Evolutionary conservation across 2,113 vertebrate species (phyloP), one percentile per base, ranked within the genome.

Genomic region (Macrotis lagotis): DNA sequence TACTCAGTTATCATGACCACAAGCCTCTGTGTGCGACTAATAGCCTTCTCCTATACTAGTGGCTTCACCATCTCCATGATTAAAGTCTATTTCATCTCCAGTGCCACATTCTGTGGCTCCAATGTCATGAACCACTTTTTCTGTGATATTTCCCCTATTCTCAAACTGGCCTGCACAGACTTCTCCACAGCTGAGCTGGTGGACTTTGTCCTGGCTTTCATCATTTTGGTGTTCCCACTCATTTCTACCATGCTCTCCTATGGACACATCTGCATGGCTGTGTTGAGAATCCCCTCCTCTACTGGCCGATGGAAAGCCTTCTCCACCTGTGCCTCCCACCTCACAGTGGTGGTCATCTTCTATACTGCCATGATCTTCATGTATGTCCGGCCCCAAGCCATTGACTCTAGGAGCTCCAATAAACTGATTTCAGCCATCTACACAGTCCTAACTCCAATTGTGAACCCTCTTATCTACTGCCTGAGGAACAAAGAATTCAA

Each of bases 401-500:
- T 98, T 0, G 95, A 97, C 14, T 74, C 97, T 8, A n/a, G 91
- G 1, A 94, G 97, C 90, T 97, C 96, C 11, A 98, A 98, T 91
- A 98, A 98, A 51, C 91, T 98, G 0, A 51, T 98, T 25, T 98
- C 98, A 93, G 95, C 66, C 9, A 0, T 98, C 3, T 98, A 98
- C 11, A 96, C 97, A 1, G 95, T 98, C 1, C 51, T 98, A 59
- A 97, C 97, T 0, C 98, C 97, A 1, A 91, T 97, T 1, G 50
- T 97, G 9, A 98, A 98, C 91, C 98, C 98, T 0, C 50, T 98
- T 37, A 98, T 98, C 90, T 98, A 98, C 55, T 98, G 97, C 22
- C 94, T 98, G 74, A 97, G 98, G 92, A 98, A 98, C 91, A 96
- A 96, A 11, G 97, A 98, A 52, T 97, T 98, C 19, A 98, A 97